Evolutionary conservation across 1,140 invertebrate genomes (phyloP).

Genomic region (Archivesica marissinica): DNA sequence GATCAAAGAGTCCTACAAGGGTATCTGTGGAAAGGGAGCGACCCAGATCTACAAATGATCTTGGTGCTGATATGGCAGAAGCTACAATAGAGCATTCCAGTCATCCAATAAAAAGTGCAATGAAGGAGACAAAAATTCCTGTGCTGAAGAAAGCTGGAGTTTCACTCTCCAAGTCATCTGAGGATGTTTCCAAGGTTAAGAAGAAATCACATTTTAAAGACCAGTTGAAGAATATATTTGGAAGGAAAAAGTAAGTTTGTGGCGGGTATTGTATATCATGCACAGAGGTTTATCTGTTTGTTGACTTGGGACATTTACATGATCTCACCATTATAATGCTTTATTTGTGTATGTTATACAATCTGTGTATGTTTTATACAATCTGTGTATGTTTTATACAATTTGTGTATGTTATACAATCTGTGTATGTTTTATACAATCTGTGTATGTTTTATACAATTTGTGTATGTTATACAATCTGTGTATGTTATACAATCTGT

Average conservation of each 20-base stretch:
- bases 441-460: too few relatives aligned
- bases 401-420: too few relatives aligned
- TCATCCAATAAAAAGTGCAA: constrained; percentile 31
- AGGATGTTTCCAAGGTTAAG: constrained; percentile 61
- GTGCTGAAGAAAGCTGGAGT: constrained; percentile 37
- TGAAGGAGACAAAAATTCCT: constrained; percentile 62
- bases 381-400: too few relatives aligned
- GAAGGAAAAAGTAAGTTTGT: constrained; percentile 62
- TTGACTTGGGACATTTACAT: too few relatives aligned
- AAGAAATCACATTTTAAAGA: constrained; percentile 62
- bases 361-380: too few relatives aligned
- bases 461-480: too few relatives aligned
- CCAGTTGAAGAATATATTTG: constrained; percentile 58
- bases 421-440: too few relatives aligned
- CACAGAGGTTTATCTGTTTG: too few relatives aligned
- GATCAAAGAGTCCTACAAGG: constrained; percentile 53
- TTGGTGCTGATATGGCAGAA: not conserved
- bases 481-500: too few relatives aligned
- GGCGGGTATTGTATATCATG: too few relatives aligned
- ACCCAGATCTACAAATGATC: constrained; percentile 56
- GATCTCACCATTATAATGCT: too few relatives aligned
- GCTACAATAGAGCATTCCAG: not conserved
- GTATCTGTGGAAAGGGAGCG: constrained; percentile 42
- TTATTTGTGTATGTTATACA: too few relatives aligned
- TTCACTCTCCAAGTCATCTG: constrained; percentile 52